A percentile compares a stretch with the other conserved stretches of the same genome.
phyloP scores from a whole-genome alignment of 2,113 vertebrate species.

The Phaethornis superciliosus region DNA sequence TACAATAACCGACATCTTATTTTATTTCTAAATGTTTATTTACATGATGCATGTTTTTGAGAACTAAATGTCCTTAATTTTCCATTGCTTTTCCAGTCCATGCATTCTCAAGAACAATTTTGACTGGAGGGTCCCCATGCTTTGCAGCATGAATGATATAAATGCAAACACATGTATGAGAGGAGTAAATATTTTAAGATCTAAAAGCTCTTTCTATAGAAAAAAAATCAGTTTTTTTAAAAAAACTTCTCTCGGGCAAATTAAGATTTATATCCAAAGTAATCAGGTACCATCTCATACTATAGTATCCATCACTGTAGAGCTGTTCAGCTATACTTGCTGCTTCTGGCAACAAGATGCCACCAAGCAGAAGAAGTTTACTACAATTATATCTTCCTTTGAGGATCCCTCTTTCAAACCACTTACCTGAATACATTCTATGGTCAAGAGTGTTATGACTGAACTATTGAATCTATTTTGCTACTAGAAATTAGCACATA shows the following conservation, averaged over 20 bases:
- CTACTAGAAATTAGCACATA: not conserved
- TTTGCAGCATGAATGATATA: not conserved
- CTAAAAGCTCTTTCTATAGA: not conserved
- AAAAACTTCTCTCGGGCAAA: not conserved
- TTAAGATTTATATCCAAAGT: not conserved
- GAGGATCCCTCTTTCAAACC: not conserved
- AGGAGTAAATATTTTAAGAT: not conserved
- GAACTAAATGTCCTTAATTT: not conserved
- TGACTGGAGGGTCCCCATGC: not conserved
- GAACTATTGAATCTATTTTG: not conserved
- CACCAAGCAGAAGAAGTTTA: not conserved
- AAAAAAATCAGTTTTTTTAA: not conserved
- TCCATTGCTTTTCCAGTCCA: not conserved
- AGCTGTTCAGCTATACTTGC: not conserved
- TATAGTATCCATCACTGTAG: not conserved
- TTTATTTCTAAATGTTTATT: not conserved
- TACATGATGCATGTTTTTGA: not conserved
- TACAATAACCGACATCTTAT: not conserved
- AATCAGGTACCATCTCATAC: not conserved
- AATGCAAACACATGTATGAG: not conserved
- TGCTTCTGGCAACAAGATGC: not conserved
- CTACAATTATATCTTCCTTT: not conserved
- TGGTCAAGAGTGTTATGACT: not conserved
- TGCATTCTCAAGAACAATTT: not conserved
- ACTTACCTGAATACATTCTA: not conserved